Evolutionary conservation across 2,113 vertebrate species (phyloP).

Genomic region (Pandion haliaetus): DNA sequence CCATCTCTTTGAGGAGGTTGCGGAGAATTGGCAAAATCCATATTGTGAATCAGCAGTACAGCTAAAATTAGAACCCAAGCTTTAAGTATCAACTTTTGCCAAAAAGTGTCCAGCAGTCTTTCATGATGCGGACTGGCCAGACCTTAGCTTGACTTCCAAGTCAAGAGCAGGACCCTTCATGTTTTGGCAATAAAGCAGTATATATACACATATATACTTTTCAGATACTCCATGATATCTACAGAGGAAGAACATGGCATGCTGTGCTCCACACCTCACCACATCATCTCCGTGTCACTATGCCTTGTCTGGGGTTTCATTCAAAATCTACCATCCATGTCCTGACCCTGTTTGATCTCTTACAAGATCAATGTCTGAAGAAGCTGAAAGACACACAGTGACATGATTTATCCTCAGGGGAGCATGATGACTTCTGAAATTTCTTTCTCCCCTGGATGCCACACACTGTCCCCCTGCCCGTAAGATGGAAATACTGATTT

Average conservation of each 20-base stretch:
- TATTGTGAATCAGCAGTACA: background rate
- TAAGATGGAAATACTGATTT: conserved; percentile 1
- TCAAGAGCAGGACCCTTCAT: background rate
- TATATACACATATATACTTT: background rate
- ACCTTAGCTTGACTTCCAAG: background rate
- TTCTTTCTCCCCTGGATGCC: conserved; percentile 3
- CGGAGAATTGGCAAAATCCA: background rate
- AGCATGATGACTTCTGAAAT: background rate
- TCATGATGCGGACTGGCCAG: background rate
- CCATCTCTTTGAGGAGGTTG: background rate
- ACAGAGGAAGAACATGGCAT: background rate
- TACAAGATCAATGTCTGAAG: conserved; percentile 15
- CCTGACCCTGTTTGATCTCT: conserved; percentile 13
- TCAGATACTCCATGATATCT: background rate
- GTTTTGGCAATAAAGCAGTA: background rate
- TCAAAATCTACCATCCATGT: background rate
- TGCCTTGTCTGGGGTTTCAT: background rate
- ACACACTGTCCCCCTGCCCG: background rate
- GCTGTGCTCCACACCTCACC: background rate
- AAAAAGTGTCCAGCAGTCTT: background rate
- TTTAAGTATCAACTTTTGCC: background rate
- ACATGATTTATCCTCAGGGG: conserved; percentile 13
- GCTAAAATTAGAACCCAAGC: background rate
- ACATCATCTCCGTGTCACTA: background rate
- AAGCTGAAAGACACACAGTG: conserved; percentile 20